phyloP scores from a whole-genome alignment of 2,888 invertebrate species.

The Caenorhabditis virilis region DNA sequence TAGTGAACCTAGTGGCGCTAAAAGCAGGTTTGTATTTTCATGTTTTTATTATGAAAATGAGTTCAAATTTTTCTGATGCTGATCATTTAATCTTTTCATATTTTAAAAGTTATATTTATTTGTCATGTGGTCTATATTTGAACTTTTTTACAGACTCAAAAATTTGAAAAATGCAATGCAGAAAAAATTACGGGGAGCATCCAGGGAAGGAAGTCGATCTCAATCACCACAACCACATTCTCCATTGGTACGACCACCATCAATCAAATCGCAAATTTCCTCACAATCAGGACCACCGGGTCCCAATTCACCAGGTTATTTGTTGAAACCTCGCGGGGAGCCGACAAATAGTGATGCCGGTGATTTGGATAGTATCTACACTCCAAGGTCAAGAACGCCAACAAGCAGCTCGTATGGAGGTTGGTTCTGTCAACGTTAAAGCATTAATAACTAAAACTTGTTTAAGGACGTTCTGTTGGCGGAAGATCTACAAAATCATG shows the following conservation, averaged over 20 bases:
- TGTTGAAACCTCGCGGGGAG: slow-evolving; percentile 62
- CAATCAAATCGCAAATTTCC: slow-evolving; percentile 66
- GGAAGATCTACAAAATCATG: slow-evolving; percentile 67
- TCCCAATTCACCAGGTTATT: slow-evolving; percentile 65
- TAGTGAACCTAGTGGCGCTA: slow-evolving; percentile 58
- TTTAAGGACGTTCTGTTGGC: slow-evolving; percentile 61
- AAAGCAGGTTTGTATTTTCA: slow-evolving; percentile 48
- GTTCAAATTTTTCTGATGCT: background rate
- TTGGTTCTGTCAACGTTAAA: slow-evolving; percentile 1
- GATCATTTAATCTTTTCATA: background rate
- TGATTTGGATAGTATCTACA: slow-evolving; percentile 64
- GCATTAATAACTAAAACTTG: background rate
- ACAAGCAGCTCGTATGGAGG: slow-evolving; percentile 57
- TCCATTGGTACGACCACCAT: slow-evolving; percentile 66
- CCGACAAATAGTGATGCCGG: slow-evolving; percentile 65
- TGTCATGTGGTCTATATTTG: no score
- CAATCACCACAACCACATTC: slow-evolving; percentile 67
- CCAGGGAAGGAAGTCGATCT: slow-evolving; percentile 61
- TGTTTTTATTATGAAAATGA: no score
- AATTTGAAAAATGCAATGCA: slow-evolving; percentile 68
- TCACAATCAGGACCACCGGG: slow-evolving; percentile 66
- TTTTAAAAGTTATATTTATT: no score
- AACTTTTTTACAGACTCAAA: slow-evolving; percentile 58
- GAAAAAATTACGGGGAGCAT: slow-evolving; percentile 63
- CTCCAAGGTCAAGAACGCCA: slow-evolving; percentile 50